A percentile compares a stretch with the other conserved stretches of the same genome.
Conservation (phyloP, 2,888 invertebrate species). For the Emmelina monodactyla region DNA sequence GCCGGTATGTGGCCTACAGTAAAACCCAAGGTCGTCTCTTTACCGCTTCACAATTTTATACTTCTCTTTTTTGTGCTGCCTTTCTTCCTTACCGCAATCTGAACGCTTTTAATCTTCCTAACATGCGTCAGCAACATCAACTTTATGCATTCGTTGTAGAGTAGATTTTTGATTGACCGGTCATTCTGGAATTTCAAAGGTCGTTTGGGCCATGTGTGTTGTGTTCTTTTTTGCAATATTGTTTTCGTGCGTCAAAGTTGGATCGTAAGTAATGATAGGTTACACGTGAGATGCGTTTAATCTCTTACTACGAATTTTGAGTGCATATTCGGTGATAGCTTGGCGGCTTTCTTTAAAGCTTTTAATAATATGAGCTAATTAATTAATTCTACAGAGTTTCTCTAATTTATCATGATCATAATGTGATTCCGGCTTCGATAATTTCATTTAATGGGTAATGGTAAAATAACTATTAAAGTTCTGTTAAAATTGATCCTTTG, state of each 20-base stretch:
- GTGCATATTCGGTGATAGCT: background rate
- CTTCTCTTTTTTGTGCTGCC: constrained; percentile 47
- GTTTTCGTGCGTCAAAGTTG: constrained; percentile 27
- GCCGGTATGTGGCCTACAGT: constrained; percentile 59
- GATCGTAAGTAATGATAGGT: constrained; percentile 33
- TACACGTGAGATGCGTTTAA: constrained; percentile 12
- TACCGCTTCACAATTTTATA: constrained; percentile 52
- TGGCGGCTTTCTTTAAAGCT: background rate
- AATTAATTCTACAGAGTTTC: background rate
- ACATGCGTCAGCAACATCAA: constrained; percentile 15
- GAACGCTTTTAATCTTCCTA: constrained; percentile 25
- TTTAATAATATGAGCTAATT: background rate
- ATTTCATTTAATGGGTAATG: too few species aligned
- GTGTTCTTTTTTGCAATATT: constrained; percentile 50
- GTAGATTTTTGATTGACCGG: constrained; percentile 18
- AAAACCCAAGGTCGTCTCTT: constrained; percentile 56
- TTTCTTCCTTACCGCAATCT: constrained; percentile 35
- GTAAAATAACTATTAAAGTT: too few species aligned
- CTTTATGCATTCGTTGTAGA: constrained; percentile 18
- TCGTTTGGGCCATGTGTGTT: constrained; percentile 44
- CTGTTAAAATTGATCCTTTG: background rate
- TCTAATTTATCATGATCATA: background rate
- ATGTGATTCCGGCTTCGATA: background rate
- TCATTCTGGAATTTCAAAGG: constrained; percentile 47
- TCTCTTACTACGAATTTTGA: background rate